Evolutionary conservation across 2,888 invertebrate species (phyloP).

Genomic region (Cryptus armator): DNA sequence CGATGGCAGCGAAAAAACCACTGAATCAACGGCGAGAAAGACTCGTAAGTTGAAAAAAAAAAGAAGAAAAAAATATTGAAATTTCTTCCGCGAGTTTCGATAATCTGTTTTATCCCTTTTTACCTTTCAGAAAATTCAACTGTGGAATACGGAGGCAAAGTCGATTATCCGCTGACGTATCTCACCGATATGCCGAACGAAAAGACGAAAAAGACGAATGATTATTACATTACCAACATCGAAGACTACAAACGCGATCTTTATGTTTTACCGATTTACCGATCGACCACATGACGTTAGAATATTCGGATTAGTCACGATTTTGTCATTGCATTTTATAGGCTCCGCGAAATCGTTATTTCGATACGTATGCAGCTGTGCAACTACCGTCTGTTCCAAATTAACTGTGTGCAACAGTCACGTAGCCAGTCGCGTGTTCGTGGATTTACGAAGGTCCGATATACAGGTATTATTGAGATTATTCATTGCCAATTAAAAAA

Average conservation of each 20-base stretch:
- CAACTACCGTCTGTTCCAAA: constrained; percentile 22
- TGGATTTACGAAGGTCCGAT: background rate
- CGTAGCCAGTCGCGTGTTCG: too few relatives aligned
- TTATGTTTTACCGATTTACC: constrained; percentile 72
- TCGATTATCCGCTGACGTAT: constrained; percentile 74
- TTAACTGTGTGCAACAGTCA: background rate
- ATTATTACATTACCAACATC: constrained; percentile 75
- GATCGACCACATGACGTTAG: constrained; percentile 60
- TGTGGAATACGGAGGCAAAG: constrained; percentile 46
- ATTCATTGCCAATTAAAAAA: background rate
- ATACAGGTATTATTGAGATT: background rate
- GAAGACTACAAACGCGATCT: constrained; percentile 75
- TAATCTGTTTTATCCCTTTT: too few relatives aligned
- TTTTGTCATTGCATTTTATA: constrained; percentile 43
- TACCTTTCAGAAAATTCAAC: constrained; percentile 57
- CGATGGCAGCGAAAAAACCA: constrained; percentile 45
- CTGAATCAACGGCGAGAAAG: constrained; percentile 7
- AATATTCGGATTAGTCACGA: constrained; percentile 30
- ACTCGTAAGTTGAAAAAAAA: constrained; percentile 39
- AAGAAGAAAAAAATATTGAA: background rate
- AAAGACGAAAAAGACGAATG: constrained; percentile 64
- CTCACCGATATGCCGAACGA: constrained; percentile 68
- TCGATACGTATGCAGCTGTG: constrained; percentile 4
- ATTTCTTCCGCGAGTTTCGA: background rate
- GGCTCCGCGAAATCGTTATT: background rate